phyloP scores from a whole-genome alignment of 2,888 invertebrate species.

The Scelioninae gen. 2 region DNA sequence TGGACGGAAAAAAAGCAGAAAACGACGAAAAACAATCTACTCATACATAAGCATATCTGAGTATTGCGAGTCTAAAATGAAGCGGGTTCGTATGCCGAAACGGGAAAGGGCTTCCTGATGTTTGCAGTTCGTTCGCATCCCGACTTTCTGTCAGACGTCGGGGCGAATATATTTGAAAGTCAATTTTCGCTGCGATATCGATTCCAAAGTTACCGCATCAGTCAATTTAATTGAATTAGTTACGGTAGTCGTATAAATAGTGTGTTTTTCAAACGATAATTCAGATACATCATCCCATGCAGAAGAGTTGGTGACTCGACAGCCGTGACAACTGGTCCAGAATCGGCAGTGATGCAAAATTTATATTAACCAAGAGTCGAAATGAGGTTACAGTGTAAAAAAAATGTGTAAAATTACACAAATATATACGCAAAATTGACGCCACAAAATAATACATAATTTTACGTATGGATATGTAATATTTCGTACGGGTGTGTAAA shows the following conservation, averaged over 20 bases:
- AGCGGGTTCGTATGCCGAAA: constrained; percentile 3
- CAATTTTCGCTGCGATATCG: constrained; percentile 50
- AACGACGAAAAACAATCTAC: not conserved
- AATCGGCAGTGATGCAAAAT: too few species aligned
- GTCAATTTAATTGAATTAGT: constrained; percentile 58
- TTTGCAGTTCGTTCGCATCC: constrained; percentile 38
- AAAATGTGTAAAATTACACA: too few species aligned
- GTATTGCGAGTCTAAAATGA: constrained; percentile 14
- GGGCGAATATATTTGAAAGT: constrained; percentile 53
- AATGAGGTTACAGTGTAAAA: too few species aligned
- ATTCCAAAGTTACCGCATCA: constrained; percentile 51
- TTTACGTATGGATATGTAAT: too few species aligned
- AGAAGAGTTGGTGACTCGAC: too few species aligned
- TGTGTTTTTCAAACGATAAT: constrained; percentile 24
- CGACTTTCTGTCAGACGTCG: constrained; percentile 39
- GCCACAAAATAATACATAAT: too few species aligned
- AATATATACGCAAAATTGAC: too few species aligned
- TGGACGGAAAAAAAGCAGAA: not conserved
- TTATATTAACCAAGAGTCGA: too few species aligned
- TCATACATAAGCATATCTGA: constrained; percentile 6
- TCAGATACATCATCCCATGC: too few species aligned
- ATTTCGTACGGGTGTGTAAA: too few species aligned
- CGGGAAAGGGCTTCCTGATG: constrained; percentile 11
- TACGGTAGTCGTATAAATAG: constrained; percentile 44
- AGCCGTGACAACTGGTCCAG: too few species aligned